Percentiles rank a stretch among this genome's conserved stretches.
These are phyloP conservation scores for Cryptoblepharus egeriae DNA, from an alignment of 2,797 vertebrate species.

Conservation along the genomic window DNA sequence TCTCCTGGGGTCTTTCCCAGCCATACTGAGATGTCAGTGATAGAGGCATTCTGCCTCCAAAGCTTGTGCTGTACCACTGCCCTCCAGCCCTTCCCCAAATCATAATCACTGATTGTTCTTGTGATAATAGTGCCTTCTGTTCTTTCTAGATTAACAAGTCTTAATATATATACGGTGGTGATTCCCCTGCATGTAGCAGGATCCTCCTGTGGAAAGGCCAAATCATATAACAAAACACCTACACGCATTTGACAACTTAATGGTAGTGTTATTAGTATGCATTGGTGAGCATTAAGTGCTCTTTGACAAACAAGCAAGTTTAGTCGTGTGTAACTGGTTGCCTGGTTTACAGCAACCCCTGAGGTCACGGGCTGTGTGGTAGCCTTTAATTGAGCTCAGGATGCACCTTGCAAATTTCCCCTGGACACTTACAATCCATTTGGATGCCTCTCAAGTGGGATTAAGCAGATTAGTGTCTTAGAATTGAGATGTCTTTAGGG, in stretches of 20 bases:
- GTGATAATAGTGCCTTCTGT: not conserved
- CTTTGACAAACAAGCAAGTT: not conserved
- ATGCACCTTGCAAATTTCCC: constrained; percentile 24
- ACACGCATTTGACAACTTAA: not conserved
- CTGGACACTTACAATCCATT: constrained; percentile 40
- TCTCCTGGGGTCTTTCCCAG: too few species aligned
- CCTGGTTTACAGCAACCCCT: not conserved
- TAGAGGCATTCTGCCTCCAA: too few species aligned
- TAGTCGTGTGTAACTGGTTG: fast-evolving
- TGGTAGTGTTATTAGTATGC: not conserved
- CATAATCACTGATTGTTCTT: not conserved
- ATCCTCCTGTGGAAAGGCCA: not conserved
- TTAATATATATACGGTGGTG: not conserved
- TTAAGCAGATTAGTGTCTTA: constrained; percentile 57
- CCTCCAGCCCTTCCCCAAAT: too few species aligned
- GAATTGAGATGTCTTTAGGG: constrained; percentile 41
- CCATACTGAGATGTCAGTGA: too few species aligned
- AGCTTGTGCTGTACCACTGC: too few species aligned
- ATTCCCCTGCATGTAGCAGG: not conserved
- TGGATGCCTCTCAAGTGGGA: not conserved
- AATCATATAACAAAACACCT: not conserved
- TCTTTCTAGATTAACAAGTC: not conserved
- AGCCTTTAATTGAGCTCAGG: constrained; percentile 15
- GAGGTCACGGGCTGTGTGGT: not conserved
- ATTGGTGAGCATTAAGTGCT: not conserved